A percentile compares a stretch with the other conserved stretches of the same genome.
Evolutionary conservation across 2,888 invertebrate genomes (phyloP).

Genomic region (Drosophila greeni): DNA sequence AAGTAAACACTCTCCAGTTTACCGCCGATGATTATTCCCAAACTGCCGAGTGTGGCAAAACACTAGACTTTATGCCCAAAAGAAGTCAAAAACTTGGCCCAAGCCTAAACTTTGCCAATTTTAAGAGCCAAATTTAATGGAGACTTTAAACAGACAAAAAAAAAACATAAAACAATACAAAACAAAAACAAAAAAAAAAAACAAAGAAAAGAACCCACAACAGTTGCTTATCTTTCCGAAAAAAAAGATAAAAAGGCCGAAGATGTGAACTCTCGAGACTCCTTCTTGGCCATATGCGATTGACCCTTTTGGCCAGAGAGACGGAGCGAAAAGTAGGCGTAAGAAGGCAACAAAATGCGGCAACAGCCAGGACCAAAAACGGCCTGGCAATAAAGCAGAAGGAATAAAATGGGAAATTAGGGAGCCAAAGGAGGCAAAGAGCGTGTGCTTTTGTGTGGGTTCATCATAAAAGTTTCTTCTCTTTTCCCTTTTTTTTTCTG

Average conservation of each 20-base stretch:
- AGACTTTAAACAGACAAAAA: constrained; percentile 11
- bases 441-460: constrained; percentile 26
- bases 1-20: constrained; percentile 63
- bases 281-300: constrained; percentile 35
- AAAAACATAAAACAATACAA: too few species aligned
- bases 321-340: constrained; percentile 51
- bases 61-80: background rate
- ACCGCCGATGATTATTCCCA: background rate
- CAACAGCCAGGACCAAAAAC: constrained; percentile 30
- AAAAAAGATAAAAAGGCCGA: background rate
- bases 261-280: constrained; percentile 20
- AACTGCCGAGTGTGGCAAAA: constrained; percentile 7
- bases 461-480: constrained; percentile 37
- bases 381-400: constrained; percentile 21
- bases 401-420: constrained; percentile 23
- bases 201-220: background rate
- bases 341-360: constrained; percentile 21
- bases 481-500: background rate
- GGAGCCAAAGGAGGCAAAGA: constrained; percentile 20
- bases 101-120: constrained; percentile 12
- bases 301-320: constrained; percentile 42
- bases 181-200: background rate
- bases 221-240: constrained; percentile 38
- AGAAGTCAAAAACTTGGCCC: background rate
- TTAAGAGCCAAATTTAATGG: constrained; percentile 9